Percentiles rank a stretch among this genome's conserved stretches.
Evolutionary conservation across 2,888 invertebrate species (phyloP).

Genomic region (Sesamia inferens): DNA sequence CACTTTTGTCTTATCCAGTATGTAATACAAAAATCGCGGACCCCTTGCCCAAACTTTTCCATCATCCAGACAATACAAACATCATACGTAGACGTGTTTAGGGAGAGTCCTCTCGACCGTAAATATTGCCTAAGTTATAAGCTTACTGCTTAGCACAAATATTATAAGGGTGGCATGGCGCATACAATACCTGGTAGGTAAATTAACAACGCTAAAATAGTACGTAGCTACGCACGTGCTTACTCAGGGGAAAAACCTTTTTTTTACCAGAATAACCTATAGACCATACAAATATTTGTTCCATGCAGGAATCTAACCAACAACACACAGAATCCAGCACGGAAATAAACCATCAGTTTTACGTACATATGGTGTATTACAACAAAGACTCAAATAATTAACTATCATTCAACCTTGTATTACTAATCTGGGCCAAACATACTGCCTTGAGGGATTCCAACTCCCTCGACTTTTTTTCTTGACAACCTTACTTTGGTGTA

Average conservation of each 20-base stretch:
- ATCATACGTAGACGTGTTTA: constrained; percentile 77
- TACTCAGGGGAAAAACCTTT: too few relatives aligned
- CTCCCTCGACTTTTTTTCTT: too few relatives aligned
- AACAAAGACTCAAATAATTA: background rate
- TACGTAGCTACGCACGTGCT: background rate
- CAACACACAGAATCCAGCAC: too few relatives aligned
- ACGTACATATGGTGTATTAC: background rate
- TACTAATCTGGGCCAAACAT: background rate
- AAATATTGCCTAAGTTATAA: constrained; percentile 64
- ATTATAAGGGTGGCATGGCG: background rate
- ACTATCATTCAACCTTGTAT: background rate
- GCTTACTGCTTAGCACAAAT: constrained; percentile 47
- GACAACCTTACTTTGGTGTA: background rate
- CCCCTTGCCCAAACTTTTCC: constrained; percentile 82
- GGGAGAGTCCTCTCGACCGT: constrained; percentile 71
- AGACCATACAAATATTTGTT: too few relatives aligned
- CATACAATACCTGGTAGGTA: background rate
- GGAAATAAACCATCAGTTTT: background rate
- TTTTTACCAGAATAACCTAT: too few relatives aligned
- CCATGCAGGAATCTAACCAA: too few relatives aligned
- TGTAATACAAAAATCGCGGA: constrained; percentile 62
- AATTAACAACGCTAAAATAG: background rate
- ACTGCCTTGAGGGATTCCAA: constrained; percentile 19
- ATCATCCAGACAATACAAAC: constrained; percentile 78
- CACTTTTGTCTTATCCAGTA: constrained; percentile 54